Conservation (phyloP, 2,113 vertebrate genomes). For the Dasyurus viverrinus region DNA sequence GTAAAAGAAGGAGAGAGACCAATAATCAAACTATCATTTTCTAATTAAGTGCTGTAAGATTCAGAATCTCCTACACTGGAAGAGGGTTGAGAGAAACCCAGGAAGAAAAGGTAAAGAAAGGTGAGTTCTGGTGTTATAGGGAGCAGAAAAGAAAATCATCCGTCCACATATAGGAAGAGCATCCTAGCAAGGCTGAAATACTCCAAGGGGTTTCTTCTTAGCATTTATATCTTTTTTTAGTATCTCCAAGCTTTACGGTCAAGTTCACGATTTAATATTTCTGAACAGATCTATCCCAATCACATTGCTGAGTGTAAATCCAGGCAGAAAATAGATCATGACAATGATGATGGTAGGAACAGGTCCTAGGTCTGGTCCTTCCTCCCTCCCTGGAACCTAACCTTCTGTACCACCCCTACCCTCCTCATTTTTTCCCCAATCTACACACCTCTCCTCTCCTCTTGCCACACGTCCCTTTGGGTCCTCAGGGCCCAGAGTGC, state of each 20-base stretch:
- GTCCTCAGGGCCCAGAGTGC: background rate
- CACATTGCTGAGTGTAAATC: background rate
- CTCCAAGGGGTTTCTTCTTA: background rate
- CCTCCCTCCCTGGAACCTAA: background rate
- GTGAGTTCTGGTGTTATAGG: background rate
- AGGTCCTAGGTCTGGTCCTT: background rate
- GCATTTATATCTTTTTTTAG: background rate
- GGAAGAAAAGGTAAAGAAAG: background rate
- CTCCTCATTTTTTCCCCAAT: background rate
- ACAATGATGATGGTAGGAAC: background rate
- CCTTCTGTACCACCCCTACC: background rate
- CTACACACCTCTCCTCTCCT: background rate
- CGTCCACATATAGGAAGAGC: background rate
- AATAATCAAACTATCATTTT: background rate
- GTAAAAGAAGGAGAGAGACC: background rate
- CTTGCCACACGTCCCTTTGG: background rate
- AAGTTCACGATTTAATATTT: background rate
- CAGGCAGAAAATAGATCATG: background rate
- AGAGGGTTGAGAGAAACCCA: background rate
- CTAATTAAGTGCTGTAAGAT: background rate
- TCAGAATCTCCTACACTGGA: background rate
- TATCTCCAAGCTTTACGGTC: background rate
- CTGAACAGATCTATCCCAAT: background rate
- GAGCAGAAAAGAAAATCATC: background rate
- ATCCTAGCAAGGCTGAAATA: background rate